A percentile compares a stretch with the other conserved stretches of the same genome.
These are phyloP conservation scores for Automeris io DNA, from an alignment of 2,888 invertebrate species.

Conservation along the genomic window DNA sequence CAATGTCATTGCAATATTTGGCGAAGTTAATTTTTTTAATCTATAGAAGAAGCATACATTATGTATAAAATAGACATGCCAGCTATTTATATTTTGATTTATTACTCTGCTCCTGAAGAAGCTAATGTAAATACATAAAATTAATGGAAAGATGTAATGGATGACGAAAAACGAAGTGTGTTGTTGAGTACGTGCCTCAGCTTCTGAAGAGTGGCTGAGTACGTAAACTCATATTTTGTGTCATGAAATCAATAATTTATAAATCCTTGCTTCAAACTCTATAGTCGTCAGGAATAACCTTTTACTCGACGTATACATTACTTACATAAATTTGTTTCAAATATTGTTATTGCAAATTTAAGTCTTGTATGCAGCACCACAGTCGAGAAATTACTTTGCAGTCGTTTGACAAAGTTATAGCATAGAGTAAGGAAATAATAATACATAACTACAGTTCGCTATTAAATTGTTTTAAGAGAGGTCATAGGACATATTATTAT, in stretches of 20 bases:
- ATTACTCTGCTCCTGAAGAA: background rate
- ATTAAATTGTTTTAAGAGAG: no score
- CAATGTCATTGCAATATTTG: no score
- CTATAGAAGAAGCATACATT: no score
- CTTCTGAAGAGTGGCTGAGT: background rate
- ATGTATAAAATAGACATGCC: no score
- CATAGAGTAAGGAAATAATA: no score
- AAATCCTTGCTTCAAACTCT: background rate
- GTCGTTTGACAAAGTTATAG: no score
- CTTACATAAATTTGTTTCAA: no score
- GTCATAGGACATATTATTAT: no score
- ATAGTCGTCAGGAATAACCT: background rate
- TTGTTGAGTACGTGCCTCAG: background rate
- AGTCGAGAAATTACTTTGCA: no score
- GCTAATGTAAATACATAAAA: slow-evolving; percentile 1
- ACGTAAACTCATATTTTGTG: background rate
- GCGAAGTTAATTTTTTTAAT: background rate
- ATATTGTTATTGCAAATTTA: no score
- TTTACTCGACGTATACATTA: background rate
- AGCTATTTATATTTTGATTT: background rate
- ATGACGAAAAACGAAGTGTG: background rate
- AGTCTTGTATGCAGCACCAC: no score
- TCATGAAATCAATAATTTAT: background rate
- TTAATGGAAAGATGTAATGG: slow-evolving; percentile 5
- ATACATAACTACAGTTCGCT: no score